Evolutionary conservation across 1,140 invertebrate genomes (phyloP).

Genomic region (Heliconius melpomene): DNA sequence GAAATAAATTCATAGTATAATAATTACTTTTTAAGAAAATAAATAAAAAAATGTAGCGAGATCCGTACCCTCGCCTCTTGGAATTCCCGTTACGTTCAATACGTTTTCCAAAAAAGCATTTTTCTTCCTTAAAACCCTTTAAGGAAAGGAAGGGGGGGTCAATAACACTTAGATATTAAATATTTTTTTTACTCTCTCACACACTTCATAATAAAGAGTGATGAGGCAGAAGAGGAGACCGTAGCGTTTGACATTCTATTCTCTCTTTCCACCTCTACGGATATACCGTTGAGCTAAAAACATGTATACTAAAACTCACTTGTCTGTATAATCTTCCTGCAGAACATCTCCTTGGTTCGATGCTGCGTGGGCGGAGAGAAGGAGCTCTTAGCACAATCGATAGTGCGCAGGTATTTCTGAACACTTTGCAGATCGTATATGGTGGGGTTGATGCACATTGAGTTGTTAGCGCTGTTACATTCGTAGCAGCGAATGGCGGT

Average conservation of each 20-base stretch:
- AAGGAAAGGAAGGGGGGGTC: too few relatives aligned
- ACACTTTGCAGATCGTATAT: constrained; percentile 62
- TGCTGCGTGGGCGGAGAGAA: constrained; percentile 33
- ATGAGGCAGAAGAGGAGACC: not conserved
- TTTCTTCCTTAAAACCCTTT: too few relatives aligned
- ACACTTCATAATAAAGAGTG: too few relatives aligned
- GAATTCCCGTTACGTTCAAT: too few relatives aligned
- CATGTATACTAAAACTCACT: constrained; percentile 47
- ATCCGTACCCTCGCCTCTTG: too few relatives aligned
- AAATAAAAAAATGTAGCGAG: too few relatives aligned
- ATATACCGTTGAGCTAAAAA: not conserved
- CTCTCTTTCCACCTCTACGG: not conserved
- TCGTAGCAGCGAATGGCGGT: constrained; percentile 64
- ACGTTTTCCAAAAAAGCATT: too few relatives aligned
- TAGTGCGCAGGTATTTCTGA: constrained; percentile 50
- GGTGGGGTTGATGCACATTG: constrained; percentile 67
- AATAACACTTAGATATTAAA: too few relatives aligned
- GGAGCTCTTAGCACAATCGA: constrained; percentile 48
- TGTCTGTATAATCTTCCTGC: constrained; percentile 70
- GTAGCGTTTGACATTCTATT: not conserved
- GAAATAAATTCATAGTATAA: too few relatives aligned
- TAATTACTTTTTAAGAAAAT: too few relatives aligned
- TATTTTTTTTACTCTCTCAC: too few relatives aligned
- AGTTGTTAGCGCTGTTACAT: constrained; percentile 71
- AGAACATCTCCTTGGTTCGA: constrained; percentile 54